Conservation (phyloP, 1,140 invertebrate species). For the Brachionus sp. region DNA sequence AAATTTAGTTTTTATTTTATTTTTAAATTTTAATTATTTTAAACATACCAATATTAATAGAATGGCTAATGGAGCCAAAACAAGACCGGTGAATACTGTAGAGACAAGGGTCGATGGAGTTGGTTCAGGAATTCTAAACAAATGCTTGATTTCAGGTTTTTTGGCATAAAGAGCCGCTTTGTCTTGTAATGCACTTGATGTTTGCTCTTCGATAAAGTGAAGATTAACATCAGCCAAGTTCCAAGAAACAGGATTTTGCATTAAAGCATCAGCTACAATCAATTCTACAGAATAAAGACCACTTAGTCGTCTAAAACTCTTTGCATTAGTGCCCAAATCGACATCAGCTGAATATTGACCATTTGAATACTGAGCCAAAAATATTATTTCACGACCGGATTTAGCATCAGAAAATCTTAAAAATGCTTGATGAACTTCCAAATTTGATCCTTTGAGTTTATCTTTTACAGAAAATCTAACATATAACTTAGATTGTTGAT, state of each 20-base stretch:
- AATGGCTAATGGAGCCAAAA: conserved; percentile 73
- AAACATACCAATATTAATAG: conserved; percentile 64
- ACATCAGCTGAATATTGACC: conserved; percentile 62
- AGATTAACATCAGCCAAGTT: conserved; percentile 60
- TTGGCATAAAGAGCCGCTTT: conserved; percentile 62
- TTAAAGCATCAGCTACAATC: conserved; percentile 81
- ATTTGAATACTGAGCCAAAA: conserved; percentile 88
- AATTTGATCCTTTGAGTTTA: conserved; percentile 66
- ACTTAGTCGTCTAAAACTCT: conserved; percentile 73
- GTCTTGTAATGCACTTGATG: conserved; percentile 50
- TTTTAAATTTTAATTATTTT: conserved; percentile 34
- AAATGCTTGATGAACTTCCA: conserved; percentile 86
- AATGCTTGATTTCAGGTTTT: conserved; percentile 82
- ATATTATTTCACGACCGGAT: conserved; percentile 77
- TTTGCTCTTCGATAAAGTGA: conserved; percentile 44
- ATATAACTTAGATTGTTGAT: conserved; percentile 81
- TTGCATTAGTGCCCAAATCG: conserved; percentile 65
- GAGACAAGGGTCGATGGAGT: conserved; percentile 80
- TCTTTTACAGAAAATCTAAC: conserved; percentile 77
- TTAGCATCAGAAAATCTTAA: conserved; percentile 70
- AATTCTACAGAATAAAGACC: conserved; percentile 78
- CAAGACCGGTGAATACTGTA: conserved; percentile 80
- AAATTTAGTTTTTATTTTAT: conserved; percentile 43
- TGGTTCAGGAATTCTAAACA: conserved; percentile 85
- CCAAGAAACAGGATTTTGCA: conserved; percentile 86